phyloP scores from a whole-genome alignment of 2,888 invertebrate species.

The Cheilosia impressa region DNA sequence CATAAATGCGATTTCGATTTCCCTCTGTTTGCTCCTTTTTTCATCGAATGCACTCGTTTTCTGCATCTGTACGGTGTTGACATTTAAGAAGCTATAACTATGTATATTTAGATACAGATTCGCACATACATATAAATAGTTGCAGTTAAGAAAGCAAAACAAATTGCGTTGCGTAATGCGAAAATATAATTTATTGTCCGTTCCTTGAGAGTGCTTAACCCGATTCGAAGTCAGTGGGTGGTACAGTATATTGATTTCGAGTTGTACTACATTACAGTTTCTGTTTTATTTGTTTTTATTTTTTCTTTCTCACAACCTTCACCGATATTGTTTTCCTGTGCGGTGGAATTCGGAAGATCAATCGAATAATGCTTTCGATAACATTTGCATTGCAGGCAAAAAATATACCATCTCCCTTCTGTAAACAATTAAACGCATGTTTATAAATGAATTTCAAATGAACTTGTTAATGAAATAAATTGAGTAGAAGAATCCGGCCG shows the following conservation, averaged over 20 bases:
- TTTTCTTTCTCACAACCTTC: constrained; percentile 18
- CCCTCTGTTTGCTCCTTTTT: not conserved
- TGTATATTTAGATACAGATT: not conserved
- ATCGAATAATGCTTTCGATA: constrained; percentile 22
- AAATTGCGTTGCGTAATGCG: constrained; percentile 28
- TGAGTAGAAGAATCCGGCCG: constrained; percentile 19
- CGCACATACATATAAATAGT: not conserved
- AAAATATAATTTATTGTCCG: constrained; percentile 4
- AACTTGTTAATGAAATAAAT: constrained; percentile 49
- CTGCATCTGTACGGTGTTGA: constrained; percentile 16
- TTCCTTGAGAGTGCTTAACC: constrained; percentile 11
- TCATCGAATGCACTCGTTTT: constrained; percentile 7
- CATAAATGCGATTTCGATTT: constrained; percentile 29
- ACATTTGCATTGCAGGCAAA: constrained; percentile 2
- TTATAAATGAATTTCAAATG: constrained; percentile 19
- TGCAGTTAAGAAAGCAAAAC: not conserved
- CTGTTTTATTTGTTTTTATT: not conserved
- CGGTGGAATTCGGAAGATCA: constrained; percentile 31
- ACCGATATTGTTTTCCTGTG: constrained; percentile 6
- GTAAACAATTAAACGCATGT: constrained; percentile 47
- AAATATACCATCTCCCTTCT: not conserved
- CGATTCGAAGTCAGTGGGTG: constrained; percentile 46
- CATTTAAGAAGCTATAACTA: constrained; percentile 20
- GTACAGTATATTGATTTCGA: not conserved
- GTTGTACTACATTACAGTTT: not conserved